Evolutionary conservation across 2,113 vertebrate species (phyloP).

Genomic region (Brienomyrus longianalis): DNA sequence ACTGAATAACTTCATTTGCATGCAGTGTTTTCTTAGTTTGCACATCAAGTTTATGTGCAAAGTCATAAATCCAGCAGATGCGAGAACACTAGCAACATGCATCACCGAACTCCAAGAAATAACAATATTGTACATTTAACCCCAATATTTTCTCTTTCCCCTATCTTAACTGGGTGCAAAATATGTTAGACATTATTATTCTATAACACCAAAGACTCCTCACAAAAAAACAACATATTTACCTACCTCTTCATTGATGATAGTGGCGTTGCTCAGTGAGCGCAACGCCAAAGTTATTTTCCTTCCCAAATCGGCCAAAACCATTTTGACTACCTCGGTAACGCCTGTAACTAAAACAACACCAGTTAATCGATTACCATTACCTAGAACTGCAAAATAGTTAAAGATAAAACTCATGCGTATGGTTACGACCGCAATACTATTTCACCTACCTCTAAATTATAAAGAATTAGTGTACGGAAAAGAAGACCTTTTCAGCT

Average conservation of each 20-base stretch:
- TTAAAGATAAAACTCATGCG: background rate
- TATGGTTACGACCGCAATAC: background rate
- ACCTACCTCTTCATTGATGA: constrained; percentile 95
- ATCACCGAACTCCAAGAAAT: background rate
- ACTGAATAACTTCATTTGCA: background rate
- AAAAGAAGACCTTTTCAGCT: background rate
- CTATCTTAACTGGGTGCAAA: background rate
- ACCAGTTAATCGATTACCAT: background rate
- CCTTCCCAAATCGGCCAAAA: constrained; percentile 92
- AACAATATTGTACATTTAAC: background rate
- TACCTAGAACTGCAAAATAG: constrained; percentile 5
- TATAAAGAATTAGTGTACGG: background rate
- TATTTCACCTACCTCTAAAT: background rate
- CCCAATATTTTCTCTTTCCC: background rate
- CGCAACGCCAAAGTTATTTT: constrained; percentile 97
- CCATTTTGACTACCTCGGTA: constrained; percentile 69
- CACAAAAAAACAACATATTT: background rate
- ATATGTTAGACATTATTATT: background rate
- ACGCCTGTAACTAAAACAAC: constrained; percentile 17
- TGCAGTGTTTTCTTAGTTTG: background rate
- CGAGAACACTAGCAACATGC: background rate
- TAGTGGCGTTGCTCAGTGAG: constrained; percentile 96
- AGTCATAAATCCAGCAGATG: background rate
- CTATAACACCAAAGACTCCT: background rate
- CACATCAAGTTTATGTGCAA: background rate